Conservation (phyloP, 2,113 vertebrate genomes). For the Acanthochromis polyacanthus region DNA sequence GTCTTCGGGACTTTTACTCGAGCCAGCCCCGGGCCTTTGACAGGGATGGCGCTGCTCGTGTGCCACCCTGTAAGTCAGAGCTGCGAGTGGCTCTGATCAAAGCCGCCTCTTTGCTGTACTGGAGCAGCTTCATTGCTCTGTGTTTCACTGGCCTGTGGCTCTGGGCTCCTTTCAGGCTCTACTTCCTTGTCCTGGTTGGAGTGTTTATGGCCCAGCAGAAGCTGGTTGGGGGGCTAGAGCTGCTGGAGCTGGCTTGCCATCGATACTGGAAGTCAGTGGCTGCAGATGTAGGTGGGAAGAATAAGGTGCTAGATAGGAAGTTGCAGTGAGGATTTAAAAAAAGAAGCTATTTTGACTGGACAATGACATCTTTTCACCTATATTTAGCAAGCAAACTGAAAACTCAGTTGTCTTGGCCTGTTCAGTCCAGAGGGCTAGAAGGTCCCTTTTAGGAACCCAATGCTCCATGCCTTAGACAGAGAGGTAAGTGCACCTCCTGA, state of each 20-base stretch:
- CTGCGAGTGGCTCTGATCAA: slow-evolving; percentile 90
- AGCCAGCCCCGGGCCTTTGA: slow-evolving; percentile 84
- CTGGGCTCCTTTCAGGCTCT: slow-evolving; percentile 87
- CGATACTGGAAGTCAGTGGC: slow-evolving; percentile 78
- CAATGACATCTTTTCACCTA: slow-evolving; percentile 11
- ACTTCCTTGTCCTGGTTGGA: slow-evolving; percentile 82
- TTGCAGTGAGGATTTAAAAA: slow-evolving; percentile 66
- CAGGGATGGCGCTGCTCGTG: slow-evolving; percentile 70
- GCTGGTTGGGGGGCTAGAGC: slow-evolving; percentile 91
- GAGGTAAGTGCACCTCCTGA: slow-evolving; percentile 28
- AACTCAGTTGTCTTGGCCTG: slow-evolving; percentile 27
- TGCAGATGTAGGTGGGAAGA: slow-evolving; percentile 11
- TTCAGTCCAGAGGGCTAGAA: slow-evolving; percentile 36
- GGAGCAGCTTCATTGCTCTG: slow-evolving; percentile 88
- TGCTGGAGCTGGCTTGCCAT: slow-evolving; percentile 93
- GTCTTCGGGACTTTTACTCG: slow-evolving; percentile 90
- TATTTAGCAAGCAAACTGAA: slow-evolving; percentile 19
- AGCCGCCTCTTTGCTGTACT: slow-evolving; percentile 90
- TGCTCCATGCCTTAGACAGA: slow-evolving; percentile 48
- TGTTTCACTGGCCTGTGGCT: slow-evolving; percentile 86
- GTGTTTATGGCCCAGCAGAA: slow-evolving; percentile 89
- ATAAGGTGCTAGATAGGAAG: slow-evolving; percentile 72
- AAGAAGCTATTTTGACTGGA: background rate
- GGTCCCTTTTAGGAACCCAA: slow-evolving; percentile 21
- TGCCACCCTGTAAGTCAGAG: slow-evolving; percentile 95